These are phyloP conservation scores for Galendromus occidentalis DNA, from an alignment of 1,140 invertebrate genomes.

Conservation along the genomic window DNA sequence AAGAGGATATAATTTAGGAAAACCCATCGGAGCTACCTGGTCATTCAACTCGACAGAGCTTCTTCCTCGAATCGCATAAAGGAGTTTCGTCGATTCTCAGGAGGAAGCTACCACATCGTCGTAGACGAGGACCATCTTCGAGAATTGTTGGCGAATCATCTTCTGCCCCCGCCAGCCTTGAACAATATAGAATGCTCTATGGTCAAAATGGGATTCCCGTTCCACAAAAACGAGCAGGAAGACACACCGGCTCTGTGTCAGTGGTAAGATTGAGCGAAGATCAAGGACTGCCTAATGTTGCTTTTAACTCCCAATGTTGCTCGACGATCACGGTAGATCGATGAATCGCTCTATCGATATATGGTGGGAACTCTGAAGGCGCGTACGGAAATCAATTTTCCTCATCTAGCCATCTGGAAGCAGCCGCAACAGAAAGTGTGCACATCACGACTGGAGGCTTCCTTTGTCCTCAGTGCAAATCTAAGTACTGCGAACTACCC, in stretches of 20 bases:
- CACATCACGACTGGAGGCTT: conserved; percentile 48
- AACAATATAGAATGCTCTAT: conserved; percentile 36
- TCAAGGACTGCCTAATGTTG: too few species aligned
- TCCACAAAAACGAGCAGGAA: conserved; percentile 27
- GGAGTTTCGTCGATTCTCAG: too few species aligned
- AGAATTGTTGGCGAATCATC: conserved; percentile 45
- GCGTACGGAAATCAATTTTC: too few species aligned
- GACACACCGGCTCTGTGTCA: conserved; percentile 33
- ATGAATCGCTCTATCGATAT: too few species aligned
- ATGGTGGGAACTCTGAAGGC: too few species aligned
- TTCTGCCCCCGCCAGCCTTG: conserved; percentile 65
- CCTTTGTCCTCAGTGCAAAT: conserved; percentile 84
- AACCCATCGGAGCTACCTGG: too few species aligned
- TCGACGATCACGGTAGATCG: too few species aligned
- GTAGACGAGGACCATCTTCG: conserved; percentile 75
- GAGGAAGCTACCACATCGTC: conserved; percentile 50
- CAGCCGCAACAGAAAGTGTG: conserved; percentile 29
- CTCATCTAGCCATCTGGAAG: conserved; percentile 52
- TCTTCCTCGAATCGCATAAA: too few species aligned
- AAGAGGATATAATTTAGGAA: too few species aligned
- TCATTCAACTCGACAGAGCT: too few species aligned
- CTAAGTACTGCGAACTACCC: conserved; percentile 92
- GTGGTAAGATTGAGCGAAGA: too few species aligned
- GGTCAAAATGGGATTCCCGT: conserved; percentile 36
- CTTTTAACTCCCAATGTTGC: too few species aligned